phyloP scores from a whole-genome alignment of 1,140 invertebrate genomes.

The Melitaea cinxia region DNA sequence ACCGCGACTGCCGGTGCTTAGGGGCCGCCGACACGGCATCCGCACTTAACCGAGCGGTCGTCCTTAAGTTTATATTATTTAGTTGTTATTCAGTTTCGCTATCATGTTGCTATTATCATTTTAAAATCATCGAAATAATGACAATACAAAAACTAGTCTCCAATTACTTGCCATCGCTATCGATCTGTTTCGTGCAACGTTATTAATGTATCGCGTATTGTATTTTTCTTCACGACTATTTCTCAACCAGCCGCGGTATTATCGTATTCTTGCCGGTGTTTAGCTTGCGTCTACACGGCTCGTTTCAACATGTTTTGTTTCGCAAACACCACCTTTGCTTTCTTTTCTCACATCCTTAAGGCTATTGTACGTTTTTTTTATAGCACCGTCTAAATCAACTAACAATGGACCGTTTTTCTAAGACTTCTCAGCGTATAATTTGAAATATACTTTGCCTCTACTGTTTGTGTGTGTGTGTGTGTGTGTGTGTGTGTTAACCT shows the following conservation, averaged over 20 bases:
- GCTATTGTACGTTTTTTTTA: constrained; percentile 48
- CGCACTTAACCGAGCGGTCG: too few species aligned
- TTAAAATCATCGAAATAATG: too few species aligned
- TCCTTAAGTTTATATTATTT: too few species aligned
- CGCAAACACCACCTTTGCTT: constrained; percentile 40
- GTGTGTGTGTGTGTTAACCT: too few species aligned
- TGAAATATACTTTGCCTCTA: background rate
- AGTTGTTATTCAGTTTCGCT: too few species aligned
- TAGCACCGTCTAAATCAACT: constrained; percentile 33
- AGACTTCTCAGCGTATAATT: background rate
- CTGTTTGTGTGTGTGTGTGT: background rate
- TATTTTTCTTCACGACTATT: constrained; percentile 24
- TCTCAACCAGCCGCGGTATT: constrained; percentile 28
- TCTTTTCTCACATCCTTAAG: constrained; percentile 58
- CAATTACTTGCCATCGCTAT: background rate
- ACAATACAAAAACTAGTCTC: background rate
- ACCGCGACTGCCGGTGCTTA: too few species aligned
- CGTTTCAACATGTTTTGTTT: constrained; percentile 40
- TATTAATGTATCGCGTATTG: constrained; percentile 13
- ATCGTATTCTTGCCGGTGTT: constrained; percentile 26
- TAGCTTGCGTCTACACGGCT: constrained; percentile 13
- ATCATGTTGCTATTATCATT: too few species aligned
- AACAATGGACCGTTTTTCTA: constrained; percentile 47
- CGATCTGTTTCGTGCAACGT: constrained; percentile 16
- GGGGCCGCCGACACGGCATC: too few species aligned